Conservation (phyloP, 92 coral and sea anemone genomes). For the Desmophyllum pertusum region DNA sequence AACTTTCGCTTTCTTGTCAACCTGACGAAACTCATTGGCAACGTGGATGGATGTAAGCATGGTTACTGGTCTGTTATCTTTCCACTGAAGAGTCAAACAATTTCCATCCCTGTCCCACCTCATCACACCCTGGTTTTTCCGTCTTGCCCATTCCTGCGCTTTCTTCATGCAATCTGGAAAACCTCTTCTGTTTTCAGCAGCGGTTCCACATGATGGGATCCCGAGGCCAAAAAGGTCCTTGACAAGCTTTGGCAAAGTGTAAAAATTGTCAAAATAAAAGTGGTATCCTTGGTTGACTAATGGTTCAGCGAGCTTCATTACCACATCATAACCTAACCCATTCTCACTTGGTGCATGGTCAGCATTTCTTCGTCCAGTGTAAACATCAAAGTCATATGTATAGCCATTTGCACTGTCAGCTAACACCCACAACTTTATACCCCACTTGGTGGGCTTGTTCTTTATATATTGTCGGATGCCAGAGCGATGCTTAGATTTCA, state of each 20-base stretch:
- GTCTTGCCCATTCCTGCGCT: constrained; percentile 45
- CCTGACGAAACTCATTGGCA: constrained; percentile 42
- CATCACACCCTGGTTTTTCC: constrained; percentile 49
- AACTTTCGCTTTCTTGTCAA: constrained; percentile 41
- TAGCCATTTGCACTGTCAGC: constrained; percentile 60
- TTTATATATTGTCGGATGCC: constrained; percentile 62
- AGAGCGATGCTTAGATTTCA: constrained; percentile 65
- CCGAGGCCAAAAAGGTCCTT: constrained; percentile 39
- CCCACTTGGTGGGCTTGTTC: constrained; percentile 63
- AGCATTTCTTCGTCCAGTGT: constrained; percentile 52
- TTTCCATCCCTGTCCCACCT: constrained; percentile 58
- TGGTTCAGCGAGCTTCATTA: constrained; percentile 45
- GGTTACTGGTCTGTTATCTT: constrained; percentile 64
- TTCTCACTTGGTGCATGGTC: constrained; percentile 31
- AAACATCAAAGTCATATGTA: constrained; percentile 65
- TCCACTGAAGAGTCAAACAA: constrained; percentile 61
- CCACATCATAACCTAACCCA: constrained; percentile 59
- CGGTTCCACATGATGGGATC: constrained; percentile 65
- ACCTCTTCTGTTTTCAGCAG: constrained; percentile 45
- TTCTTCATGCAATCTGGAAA: constrained; percentile 58
- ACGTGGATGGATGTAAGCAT: constrained; percentile 44
- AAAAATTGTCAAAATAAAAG: constrained; percentile 63
- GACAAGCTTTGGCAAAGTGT: constrained; percentile 55
- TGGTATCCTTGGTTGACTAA: constrained; percentile 69
- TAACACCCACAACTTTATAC: constrained; percentile 60